These are phyloP conservation scores for Epinephelus lanceolatus DNA, from an alignment of 2,113 vertebrate species.

Conservation along the genomic window DNA sequence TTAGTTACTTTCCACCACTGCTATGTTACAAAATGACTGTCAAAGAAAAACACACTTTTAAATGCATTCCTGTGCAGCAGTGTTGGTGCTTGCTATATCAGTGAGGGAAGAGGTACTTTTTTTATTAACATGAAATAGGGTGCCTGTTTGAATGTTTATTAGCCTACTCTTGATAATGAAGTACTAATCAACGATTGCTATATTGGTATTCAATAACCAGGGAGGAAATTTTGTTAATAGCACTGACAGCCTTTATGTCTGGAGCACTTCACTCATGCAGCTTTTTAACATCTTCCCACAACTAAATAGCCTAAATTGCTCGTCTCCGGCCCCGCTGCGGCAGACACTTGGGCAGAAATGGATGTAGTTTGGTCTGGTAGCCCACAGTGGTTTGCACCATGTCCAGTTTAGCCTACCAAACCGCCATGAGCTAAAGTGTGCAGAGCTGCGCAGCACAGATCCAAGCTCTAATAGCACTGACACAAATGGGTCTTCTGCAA, in stretches of 20 bases:
- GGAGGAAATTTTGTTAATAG: not conserved
- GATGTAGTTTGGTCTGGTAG: constrained; percentile 10
- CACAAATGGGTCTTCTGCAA: constrained; percentile 38
- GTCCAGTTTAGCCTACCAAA: constrained; percentile 29
- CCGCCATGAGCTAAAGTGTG: not conserved
- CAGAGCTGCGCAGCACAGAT: constrained; percentile 4
- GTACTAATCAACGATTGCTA: not conserved
- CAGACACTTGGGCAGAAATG: constrained; percentile 14
- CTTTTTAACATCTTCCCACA: constrained; percentile 13
- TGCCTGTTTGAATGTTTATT: not conserved
- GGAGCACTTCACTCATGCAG: not conserved
- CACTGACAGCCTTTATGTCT: not conserved
- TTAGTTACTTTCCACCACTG: no score
- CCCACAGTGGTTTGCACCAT: constrained; percentile 1
- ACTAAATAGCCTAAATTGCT: constrained; percentile 41
- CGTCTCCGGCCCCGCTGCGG: not conserved
- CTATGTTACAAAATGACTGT: not conserved
- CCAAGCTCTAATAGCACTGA: constrained; percentile 42
- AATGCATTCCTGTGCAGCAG: not conserved
- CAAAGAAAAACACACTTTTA: not conserved
- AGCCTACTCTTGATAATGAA: not conserved
- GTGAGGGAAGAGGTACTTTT: not conserved
- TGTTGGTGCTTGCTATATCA: not conserved
- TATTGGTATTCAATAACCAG: not conserved
- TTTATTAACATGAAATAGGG: not conserved